Base-by-base conservation (phyloP, 2,797 vertebrate species). In the Babyrousa celebensis region DNA sequence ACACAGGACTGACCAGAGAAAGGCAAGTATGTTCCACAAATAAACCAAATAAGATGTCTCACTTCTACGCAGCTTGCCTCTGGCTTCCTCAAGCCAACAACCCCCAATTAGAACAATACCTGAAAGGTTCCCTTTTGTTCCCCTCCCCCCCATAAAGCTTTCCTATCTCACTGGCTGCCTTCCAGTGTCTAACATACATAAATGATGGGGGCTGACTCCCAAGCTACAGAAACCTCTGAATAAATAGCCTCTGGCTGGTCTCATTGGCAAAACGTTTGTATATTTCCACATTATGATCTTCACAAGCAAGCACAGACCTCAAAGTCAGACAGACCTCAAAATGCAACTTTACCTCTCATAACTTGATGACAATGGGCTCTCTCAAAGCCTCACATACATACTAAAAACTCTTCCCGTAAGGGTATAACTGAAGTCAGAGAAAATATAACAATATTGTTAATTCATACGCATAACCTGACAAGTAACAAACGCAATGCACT, bases 91-190 rank as follows among this genome's bases (percentile, higher is more conserved):
- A 63, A 21, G 36, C 12, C 29, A 8, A 60, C 2, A 12, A 52
- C 14, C 10, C 68, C 52, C 12, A 68, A 12, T 10, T 21, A 80
- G 32, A 83, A 48, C 15, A 58, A 60, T 20, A 48, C 18, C 48
- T 52, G 65, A 62, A 52, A 14, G 2, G 4, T 89, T 67, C 20
- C 11, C 40, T 60, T 77, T 77, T 21, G 48, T 54, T 52, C 36
- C 2, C 6, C 48, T 0, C 5, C 25, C 7, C 2, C 43, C 3
- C n/a, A 23, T 43, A 80, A 56, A 65, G 6, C 36, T n/a, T 72
- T 43, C 25, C 27, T 72, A 29, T 32, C 72, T 54, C 3, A 60
- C 7, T 29, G 12, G 17, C 56, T 85, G 20, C 9, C 43, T 58
- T 32, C 56, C 20, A 60, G 20, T 82, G 6, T 14, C 54, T 80